Evolutionary conservation across 2,113 vertebrate species (phyloP), one percentile per base, ranked within the genome.

Genomic region (Nasalis larvatus): DNA sequence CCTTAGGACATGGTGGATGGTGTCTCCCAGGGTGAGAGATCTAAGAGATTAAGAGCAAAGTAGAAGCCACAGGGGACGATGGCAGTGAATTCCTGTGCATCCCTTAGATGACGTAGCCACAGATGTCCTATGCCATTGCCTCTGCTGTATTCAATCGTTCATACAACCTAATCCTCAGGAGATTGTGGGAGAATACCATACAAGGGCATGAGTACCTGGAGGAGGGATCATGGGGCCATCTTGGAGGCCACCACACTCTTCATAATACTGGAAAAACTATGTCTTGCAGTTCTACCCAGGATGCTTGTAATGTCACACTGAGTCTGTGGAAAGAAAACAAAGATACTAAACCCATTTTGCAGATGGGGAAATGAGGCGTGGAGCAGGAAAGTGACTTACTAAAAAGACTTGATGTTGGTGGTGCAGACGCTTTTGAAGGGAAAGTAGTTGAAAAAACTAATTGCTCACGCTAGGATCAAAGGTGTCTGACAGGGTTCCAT

Each of bases 101-200:
- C 17, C 78, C 37, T 71, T 12, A 11, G 32, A 11, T 37, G n/a
- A 68, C 47, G n/a, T 73, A 14, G 71, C 45, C 47, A 58, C 1
- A 63, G 30, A 45, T 40, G 60, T 25, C 56, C 16, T 3, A 0
- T 35, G 32, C 80, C 1, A 0, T 73, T 21, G 4, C 16, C 20
- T 91, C 58, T 84, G 45, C 25, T 14, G 1, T 54, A 23, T 42
- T 88, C 20, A 35, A 1, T 74, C 18, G 3, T 2, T 47, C 37
- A 47, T 10, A 35, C 35, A 14, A 27, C 27, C 45, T 10, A 25
- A 35, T 37, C 27, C 71, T 10, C 14, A 8, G 23, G 40, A 69
- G 25, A 56, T 4, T 45, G 42, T 30, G 35, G 42, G 18, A 68
- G 21, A 40, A 16, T 8, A 45, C 60, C 3, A 4, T 4, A 9